Conservation (phyloP, 1,140 invertebrate species). For the Drosophila rhopaloa region DNA sequence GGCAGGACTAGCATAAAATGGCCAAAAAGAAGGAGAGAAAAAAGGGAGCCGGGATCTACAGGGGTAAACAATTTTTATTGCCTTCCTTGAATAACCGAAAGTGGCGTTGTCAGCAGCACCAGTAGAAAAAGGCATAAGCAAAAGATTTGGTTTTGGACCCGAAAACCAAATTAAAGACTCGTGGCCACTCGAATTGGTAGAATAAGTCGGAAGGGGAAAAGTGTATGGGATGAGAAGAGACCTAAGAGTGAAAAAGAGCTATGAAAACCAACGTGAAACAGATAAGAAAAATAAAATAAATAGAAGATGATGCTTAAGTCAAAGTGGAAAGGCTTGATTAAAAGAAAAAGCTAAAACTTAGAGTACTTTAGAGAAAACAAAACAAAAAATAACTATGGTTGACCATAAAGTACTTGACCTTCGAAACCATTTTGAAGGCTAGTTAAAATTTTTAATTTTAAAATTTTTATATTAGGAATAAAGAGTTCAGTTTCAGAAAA, state of each 20-base stretch:
- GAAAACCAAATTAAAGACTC: constrained; percentile 37
- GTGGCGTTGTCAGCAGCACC: constrained; percentile 69
- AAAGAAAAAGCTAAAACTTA: constrained; percentile 27
- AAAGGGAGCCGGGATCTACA: constrained; percentile 5
- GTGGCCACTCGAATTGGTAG: constrained; percentile 14
- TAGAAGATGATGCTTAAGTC: constrained; percentile 8
- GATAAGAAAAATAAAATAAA: constrained; percentile 39
- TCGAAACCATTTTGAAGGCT: neutral
- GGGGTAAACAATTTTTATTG: constrained; percentile 64
- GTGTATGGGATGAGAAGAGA: neutral
- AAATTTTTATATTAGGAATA: no score
- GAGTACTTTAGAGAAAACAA: neutral
- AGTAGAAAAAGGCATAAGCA: constrained; percentile 18
- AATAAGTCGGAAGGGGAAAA: neutral
- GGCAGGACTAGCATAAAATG: constrained; percentile 59
- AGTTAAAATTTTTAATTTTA: neutral
- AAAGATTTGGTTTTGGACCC: constrained; percentile 13
- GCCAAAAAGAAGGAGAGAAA: constrained; percentile 22
- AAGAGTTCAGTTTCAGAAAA: no score
- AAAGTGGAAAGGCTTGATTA: constrained; percentile 19
- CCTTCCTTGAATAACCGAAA: constrained; percentile 53
- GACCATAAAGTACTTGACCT: neutral
- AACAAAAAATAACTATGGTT: neutral
- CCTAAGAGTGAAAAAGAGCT: constrained; percentile 34
- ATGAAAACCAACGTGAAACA: constrained; percentile 13